These are phyloP conservation scores for Doryteuthis pealeii DNA, from an alignment of 1,140 invertebrate species.

Conservation along the genomic window DNA sequence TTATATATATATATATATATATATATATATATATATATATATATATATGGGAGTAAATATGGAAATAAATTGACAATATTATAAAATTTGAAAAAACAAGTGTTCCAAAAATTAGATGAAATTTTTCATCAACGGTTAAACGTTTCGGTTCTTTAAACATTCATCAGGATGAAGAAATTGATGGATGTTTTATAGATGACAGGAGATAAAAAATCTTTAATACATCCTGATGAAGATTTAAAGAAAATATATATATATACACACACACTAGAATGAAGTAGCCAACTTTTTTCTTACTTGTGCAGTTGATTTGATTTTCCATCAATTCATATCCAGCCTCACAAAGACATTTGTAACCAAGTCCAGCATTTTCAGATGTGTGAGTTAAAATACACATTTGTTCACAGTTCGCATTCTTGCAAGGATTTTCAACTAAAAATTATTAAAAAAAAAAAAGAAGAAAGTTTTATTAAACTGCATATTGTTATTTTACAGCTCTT, in stretches of 20 bases:
- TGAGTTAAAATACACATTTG: conserved; percentile 93
- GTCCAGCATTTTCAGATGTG: conserved; percentile 71
- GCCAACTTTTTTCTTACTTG: conserved; percentile 61
- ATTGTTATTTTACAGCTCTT: too few species aligned
- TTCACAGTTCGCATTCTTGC: conserved; percentile 89
- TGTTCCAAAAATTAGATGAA: too few species aligned
- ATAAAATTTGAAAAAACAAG: too few species aligned
- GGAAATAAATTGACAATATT: too few species aligned
- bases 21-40: conserved; percentile 9
- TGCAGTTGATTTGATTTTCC: conserved; percentile 78
- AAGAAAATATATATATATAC: conserved; percentile 12
- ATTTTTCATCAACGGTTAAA: too few species aligned
- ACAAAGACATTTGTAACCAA: conserved; percentile 93
- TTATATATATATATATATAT: neutral
- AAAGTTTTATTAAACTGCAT: too few species aligned
- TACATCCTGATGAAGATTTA: too few species aligned
- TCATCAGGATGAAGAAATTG: too few species aligned
- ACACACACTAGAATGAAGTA: neutral
- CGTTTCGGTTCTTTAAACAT: too few species aligned
- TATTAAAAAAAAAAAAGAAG: conserved; percentile 24
- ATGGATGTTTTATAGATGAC: too few species aligned
- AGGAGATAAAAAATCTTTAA: too few species aligned
- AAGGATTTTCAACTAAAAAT: conserved; percentile 72
- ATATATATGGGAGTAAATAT: too few species aligned
- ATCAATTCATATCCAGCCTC: conserved; percentile 82